Evolutionary conservation across 2,797 vertebrate species (phyloP).

Genomic region (Enteromius fasciolatus): DNA sequence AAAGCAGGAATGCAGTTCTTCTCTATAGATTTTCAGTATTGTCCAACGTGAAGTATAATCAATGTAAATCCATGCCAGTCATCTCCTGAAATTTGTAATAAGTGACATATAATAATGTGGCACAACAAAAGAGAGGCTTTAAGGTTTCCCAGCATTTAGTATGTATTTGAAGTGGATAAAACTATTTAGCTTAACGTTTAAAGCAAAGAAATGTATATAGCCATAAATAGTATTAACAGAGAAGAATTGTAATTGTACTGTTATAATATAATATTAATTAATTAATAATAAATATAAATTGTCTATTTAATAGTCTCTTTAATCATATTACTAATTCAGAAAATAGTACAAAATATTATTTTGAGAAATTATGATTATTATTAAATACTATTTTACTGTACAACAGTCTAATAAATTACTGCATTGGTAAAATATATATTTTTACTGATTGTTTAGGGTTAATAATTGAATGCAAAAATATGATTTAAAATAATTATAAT

Average conservation of each 20-base stretch:
- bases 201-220: background rate
- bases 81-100: background rate
- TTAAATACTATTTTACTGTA: background rate
- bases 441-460: background rate
- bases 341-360: background rate
- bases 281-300: too few species aligned
- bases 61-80: background rate
- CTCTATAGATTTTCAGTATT: background rate
- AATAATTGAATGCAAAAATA: background rate
- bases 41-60: background rate
- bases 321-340: background rate
- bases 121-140: background rate
- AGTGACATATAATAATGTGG: background rate
- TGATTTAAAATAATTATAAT: background rate
- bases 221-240: background rate
- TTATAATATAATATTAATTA: background rate
- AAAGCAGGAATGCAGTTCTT: conserved; percentile 15
- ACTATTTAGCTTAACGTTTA: background rate
- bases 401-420: background rate
- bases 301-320: background rate
- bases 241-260: background rate
- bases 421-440: background rate
- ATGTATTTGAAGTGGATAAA: background rate
- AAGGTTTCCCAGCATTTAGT: background rate
- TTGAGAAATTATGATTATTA: background rate